These are phyloP conservation scores for Microcebus ravelobensis DNA, from an alignment of 2,113 vertebrate genomes.

Conservation along the genomic window DNA sequence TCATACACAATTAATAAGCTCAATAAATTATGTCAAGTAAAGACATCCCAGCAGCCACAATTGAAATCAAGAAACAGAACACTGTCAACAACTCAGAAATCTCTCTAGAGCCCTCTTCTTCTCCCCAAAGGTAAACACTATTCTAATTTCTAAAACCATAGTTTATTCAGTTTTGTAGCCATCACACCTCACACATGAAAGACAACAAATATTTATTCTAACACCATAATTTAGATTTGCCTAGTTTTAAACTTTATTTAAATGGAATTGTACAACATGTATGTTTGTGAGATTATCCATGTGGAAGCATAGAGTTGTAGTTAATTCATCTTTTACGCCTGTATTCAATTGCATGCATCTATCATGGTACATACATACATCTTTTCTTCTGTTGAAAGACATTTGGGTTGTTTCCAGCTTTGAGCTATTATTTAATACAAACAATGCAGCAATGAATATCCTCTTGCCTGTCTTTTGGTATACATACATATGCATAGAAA, in stretches of 20 bases:
- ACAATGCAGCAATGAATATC: neutral
- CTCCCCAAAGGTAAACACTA: neutral
- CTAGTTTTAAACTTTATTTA: neutral
- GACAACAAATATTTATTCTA: neutral
- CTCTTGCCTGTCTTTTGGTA: neutral
- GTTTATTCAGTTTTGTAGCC: neutral
- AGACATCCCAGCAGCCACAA: neutral
- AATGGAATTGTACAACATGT: neutral
- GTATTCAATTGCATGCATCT: neutral
- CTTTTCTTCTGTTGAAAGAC: neutral
- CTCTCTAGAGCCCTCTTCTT: neutral
- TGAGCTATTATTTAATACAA: neutral
- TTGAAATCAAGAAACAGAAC: neutral
- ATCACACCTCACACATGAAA: neutral
- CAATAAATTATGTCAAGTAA: neutral
- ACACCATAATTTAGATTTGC: neutral
- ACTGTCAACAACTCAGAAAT: neutral
- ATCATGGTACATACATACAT: neutral
- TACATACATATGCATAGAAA: neutral
- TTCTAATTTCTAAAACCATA: neutral
- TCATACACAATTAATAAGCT: neutral
- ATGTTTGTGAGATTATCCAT: neutral
- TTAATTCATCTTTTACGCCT: neutral
- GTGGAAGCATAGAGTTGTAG: neutral
- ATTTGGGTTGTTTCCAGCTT: neutral